Conservation (phyloP, 1,140 invertebrate genomes). For the Atopsyche davidsoni region DNA sequence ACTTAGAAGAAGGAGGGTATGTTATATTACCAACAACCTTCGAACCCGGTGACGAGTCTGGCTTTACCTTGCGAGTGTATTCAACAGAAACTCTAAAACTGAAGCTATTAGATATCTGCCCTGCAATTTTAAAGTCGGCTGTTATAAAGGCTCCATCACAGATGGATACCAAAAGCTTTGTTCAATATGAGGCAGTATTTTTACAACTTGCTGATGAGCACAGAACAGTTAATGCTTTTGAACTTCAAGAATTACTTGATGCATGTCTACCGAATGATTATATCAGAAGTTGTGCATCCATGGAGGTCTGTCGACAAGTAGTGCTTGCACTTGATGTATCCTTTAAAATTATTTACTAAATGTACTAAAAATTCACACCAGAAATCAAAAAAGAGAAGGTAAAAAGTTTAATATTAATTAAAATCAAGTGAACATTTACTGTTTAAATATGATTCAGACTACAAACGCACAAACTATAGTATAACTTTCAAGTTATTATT, state of each 20-base stretch:
- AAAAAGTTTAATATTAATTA: too few species aligned
- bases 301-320: conserved; percentile 87
- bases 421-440: too few species aligned
- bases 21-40: conserved; percentile 86
- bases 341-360: conserved; percentile 33
- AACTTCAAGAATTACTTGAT: conserved; percentile 85
- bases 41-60: conserved; percentile 83
- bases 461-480: too few species aligned
- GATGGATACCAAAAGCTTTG: conserved; percentile 65
- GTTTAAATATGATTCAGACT: too few species aligned
- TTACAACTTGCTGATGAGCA: conserved; percentile 85
- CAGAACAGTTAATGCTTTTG: conserved; percentile 83
- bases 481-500: too few species aligned
- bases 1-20: conserved; percentile 77
- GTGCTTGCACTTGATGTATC: conserved; percentile 81
- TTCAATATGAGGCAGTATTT: conserved; percentile 85
- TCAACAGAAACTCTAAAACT: conserved; percentile 77
- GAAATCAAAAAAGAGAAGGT: too few species aligned
- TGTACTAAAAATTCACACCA: too few species aligned
- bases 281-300: conserved; percentile 87
- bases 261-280: conserved; percentile 92
- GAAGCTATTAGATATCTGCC: conserved; percentile 71
- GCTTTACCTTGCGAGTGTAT: conserved; percentile 76
- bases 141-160: conserved; percentile 65
- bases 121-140: conserved; percentile 64